These are phyloP conservation scores for Acanthosepion pharaonis DNA, from an alignment of 2,888 invertebrate species.

Conservation along the genomic window DNA sequence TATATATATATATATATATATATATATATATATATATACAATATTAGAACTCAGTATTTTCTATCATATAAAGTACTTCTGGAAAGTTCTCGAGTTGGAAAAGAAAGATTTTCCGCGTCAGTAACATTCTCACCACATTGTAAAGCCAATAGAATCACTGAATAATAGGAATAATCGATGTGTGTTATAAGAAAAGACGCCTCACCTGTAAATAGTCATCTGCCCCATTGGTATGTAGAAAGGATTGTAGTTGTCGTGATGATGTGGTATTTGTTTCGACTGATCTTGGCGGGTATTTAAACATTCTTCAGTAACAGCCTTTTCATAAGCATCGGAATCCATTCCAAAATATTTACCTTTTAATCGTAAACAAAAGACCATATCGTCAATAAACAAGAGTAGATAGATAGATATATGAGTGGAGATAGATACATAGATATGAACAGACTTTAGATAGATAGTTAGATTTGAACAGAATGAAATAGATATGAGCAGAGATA, in stretches of 20 bases:
- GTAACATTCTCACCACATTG: too few species aligned
- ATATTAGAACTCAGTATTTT: too few species aligned
- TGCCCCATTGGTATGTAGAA: conserved; percentile 79
- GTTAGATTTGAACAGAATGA: not conserved
- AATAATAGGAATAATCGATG: conserved; percentile 45
- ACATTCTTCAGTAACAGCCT: conserved; percentile 74
- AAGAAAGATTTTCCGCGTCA: too few species aligned
- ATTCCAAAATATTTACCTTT: conserved; percentile 75
- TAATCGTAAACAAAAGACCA: not conserved
- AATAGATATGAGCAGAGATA: too few species aligned
- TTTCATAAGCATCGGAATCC: conserved; percentile 76
- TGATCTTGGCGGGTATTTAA: conserved; percentile 63
- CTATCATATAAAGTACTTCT: too few species aligned
- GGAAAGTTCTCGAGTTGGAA: too few species aligned
- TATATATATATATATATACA: not conserved
- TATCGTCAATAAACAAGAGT: not conserved
- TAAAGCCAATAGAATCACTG: not conserved
- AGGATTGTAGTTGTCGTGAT: conserved; percentile 72
- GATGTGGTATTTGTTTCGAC: conserved; percentile 63
- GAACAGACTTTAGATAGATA: not conserved
- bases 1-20: not conserved
- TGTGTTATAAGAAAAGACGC: conserved; percentile 50
- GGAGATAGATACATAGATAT: not conserved
- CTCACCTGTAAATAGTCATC: conserved; percentile 80
- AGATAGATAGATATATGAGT: not conserved